Conservation (phyloP, 2,888 invertebrate genomes). For the Galeopsomyia nigrocyanea region DNA sequence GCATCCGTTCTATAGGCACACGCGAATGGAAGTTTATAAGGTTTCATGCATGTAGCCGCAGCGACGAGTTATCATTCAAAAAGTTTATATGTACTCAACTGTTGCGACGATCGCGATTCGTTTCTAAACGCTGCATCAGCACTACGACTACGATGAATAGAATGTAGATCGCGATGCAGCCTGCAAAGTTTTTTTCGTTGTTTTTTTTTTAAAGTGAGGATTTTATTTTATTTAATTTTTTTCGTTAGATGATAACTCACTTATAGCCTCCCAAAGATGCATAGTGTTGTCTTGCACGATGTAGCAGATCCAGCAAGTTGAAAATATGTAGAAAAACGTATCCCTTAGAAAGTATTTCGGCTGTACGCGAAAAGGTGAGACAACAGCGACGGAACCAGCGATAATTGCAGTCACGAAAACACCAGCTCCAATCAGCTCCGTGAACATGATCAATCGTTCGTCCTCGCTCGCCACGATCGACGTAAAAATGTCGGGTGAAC, state of each 20-base stretch:
- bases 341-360: slow-evolving; percentile 60
- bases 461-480: slow-evolving; percentile 71
- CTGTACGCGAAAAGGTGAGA: slow-evolving; percentile 70
- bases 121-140: slow-evolving; percentile 57
- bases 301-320: slow-evolving; percentile 70
- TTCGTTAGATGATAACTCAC: too few species aligned
- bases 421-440: slow-evolving; percentile 72
- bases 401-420: slow-evolving; percentile 75
- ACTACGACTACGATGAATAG: slow-evolving; percentile 70
- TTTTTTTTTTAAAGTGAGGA: too few species aligned
- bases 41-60: background rate
- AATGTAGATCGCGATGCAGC: slow-evolving; percentile 69
- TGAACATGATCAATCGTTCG: slow-evolving; percentile 65
- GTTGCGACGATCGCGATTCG: background rate
- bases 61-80: background rate
- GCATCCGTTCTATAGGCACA: slow-evolving; percentile 58
- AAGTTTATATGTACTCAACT: slow-evolving; percentile 26
- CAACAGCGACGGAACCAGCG: slow-evolving; percentile 72
- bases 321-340: slow-evolving; percentile 61
- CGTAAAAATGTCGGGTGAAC: slow-evolving; percentile 79
- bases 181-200: slow-evolving; percentile 52
- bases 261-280: slow-evolving; percentile 69
- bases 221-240: too few species aligned
- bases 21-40: background rate
- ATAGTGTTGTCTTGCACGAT: slow-evolving; percentile 69